Base-by-base conservation (phyloP, 2,888 invertebrate species). In the Tridacna crocea region DNA sequence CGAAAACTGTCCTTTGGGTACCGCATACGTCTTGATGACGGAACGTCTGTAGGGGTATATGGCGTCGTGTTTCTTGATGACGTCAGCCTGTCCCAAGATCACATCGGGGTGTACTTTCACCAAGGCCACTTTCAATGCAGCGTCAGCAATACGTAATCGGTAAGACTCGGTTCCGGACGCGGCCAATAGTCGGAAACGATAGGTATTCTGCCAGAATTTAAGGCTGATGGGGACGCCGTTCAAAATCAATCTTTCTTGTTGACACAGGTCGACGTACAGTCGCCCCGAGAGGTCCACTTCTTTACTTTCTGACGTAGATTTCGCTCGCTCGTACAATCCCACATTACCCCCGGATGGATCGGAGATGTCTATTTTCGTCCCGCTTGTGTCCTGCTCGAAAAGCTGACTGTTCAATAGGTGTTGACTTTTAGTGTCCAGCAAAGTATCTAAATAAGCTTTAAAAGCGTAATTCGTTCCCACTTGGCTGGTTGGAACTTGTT, bases 21-120 rank as follows among this genome's bases (percentile, higher is more conserved):
- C 48, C 0, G 77, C 74, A 60, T 72, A 79, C 4, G 79, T 74
- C 75, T 77, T 82, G 11, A 84, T 61, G 36, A 74, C 75, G 8
- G 82, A 77, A 12, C 75, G 66, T 0, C 48, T 80, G 63, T 80
- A 82, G 13, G 84, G 84, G 36, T 84, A 82, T 19, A 79, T 22
- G 27, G 76, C 80, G 15, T 68, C 65, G 3, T 74, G 26, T 13
- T n/a, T 74, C 46, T 84, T 66, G 15, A 81, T n/a, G 19, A 61
- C 48, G 12, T 79, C 58, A 19, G 55, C 60, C 22, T 82, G 79
- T 0, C 68, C 82, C 15, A 80, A 24, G 0, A 82, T 72, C 3
- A 84, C 75, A 22, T 65, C 65, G 0, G 81, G 77, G 15, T 79
- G 75, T 11, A 82, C 22, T 79, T 79, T 81, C 6, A 80, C 77